These are phyloP conservation scores for Bovichtus diacanthus DNA, from an alignment of 2,797 vertebrate species.

Conservation along the genomic window DNA sequence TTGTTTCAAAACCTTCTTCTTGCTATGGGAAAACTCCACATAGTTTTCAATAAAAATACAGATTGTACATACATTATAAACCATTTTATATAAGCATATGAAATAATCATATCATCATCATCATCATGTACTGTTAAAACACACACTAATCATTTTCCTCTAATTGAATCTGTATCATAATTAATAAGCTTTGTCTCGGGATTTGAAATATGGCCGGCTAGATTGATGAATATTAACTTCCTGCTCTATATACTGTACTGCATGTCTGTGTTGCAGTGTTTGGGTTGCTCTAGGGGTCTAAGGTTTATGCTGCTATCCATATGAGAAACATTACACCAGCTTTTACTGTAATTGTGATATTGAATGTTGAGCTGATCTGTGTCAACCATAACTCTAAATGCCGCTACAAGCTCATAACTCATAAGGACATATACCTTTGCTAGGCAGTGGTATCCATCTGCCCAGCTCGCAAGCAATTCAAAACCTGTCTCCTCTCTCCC, in stretches of 20 bases:
- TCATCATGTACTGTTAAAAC: slow-evolving; percentile 29
- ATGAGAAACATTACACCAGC: slow-evolving; percentile 82
- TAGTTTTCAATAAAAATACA: slow-evolving; percentile 56
- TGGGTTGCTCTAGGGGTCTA: slow-evolving; percentile 48
- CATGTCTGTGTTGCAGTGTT: slow-evolving; percentile 56
- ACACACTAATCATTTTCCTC: slow-evolving; percentile 16
- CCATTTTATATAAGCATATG: slow-evolving; percentile 10
- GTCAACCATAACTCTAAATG: slow-evolving; percentile 83
- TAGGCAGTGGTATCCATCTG: slow-evolving; percentile 69
- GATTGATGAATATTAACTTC: slow-evolving; percentile 53
- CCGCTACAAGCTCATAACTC: slow-evolving; percentile 79
- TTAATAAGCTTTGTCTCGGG: slow-evolving; percentile 28
- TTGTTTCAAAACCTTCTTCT: slow-evolving; percentile 50
- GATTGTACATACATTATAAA: neutral
- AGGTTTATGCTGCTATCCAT: slow-evolving; percentile 72
- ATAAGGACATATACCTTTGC: slow-evolving; percentile 74
- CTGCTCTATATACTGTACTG: slow-evolving; percentile 35
- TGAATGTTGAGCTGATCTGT: slow-evolving; percentile 83
- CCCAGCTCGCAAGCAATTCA: slow-evolving; percentile 65
- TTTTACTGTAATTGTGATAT: slow-evolving; percentile 87
- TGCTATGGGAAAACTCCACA: slow-evolving; percentile 16
- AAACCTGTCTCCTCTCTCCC: slow-evolving; percentile 70
- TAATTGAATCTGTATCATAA: slow-evolving; percentile 47
- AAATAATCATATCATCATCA: slow-evolving; percentile 18
- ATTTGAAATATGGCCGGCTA: slow-evolving; percentile 35